Evolutionary conservation across 92 coral and sea anemone species (phyloP), one percentile per base, ranked within the genome.

Genomic region (Desmophyllum pertusum): DNA sequence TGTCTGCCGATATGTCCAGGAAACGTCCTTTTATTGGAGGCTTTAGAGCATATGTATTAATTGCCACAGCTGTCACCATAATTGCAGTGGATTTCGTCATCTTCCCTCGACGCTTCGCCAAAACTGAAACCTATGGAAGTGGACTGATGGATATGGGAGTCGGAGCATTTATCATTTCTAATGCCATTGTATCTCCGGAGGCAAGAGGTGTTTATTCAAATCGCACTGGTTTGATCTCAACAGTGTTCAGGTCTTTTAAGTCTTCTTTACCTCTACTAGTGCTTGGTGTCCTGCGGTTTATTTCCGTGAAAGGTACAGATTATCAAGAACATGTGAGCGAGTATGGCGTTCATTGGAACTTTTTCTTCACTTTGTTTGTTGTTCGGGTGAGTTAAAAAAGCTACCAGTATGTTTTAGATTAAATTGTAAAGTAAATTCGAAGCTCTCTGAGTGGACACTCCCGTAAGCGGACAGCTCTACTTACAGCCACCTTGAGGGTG

Each of bases 281-380:
- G 13, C 89, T 96, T 81, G 99, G 99, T 18, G 43, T 92, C 33
- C 72, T 83, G 38, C 72, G 99, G 31, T 87, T 88, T 69, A 30
- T 91, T 35, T 89, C 95, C 6, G 98, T 96, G 41, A 96, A 96
- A 77, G 91, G 95, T 71, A 89, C 99, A 46, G 98, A 94, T 57
- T 96, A 96, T 70, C 99, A 96, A 70, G 94, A 96, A 68, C 99
- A 96, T 77, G 94, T 91, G 29, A 90, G 95, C 48, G 99, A 96
- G 73, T 96, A 96, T 89, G 99, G 99, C 40, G 87, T 77, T 19
- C 99, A 96, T 81, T 96, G 99, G 99, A 96, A 96, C 85, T 96
- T 96, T 85, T 96, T 96, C 88, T 87, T 96, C 33, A 96, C 99
- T 7, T 86, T 96, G 48, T 90, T 95, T 75, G 70, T 82, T 72